phyloP scores from a whole-genome alignment of 2,113 vertebrate species.

The Gavia stellata region DNA sequence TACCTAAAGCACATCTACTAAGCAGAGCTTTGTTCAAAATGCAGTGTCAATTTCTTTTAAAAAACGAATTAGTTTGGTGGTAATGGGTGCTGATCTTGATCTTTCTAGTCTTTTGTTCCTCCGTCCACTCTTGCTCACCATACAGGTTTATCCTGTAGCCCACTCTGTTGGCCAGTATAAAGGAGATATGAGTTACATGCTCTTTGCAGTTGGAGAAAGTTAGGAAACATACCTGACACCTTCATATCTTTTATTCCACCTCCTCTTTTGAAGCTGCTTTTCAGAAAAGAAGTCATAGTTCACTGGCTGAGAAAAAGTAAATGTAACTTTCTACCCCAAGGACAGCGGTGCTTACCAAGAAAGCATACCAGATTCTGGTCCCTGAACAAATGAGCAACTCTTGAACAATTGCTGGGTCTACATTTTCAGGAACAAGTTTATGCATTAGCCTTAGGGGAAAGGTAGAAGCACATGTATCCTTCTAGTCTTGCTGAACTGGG shows the following conservation, averaged over 20 bases:
- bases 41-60: background rate
- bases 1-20: background rate
- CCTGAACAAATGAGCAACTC: background rate
- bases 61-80: background rate
- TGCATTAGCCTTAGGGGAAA: background rate
- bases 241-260: background rate
- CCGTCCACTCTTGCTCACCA: background rate
- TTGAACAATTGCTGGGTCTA: background rate
- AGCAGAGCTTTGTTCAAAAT: background rate
- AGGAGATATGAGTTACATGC: background rate
- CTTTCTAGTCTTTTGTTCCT: background rate
- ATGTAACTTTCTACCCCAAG: background rate
- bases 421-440: background rate
- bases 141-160: background rate
- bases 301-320: background rate
- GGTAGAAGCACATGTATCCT: background rate
- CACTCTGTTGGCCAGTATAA: background rate
- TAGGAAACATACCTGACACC: background rate
- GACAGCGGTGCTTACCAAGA: background rate
- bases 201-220: background rate
- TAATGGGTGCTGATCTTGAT: background rate
- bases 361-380: background rate
- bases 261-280: background rate
- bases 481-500: background rate
- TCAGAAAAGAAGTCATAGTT: background rate